Evolutionary conservation across 2,113 vertebrate species (phyloP).

Genomic region (Etia nguti): DNA sequence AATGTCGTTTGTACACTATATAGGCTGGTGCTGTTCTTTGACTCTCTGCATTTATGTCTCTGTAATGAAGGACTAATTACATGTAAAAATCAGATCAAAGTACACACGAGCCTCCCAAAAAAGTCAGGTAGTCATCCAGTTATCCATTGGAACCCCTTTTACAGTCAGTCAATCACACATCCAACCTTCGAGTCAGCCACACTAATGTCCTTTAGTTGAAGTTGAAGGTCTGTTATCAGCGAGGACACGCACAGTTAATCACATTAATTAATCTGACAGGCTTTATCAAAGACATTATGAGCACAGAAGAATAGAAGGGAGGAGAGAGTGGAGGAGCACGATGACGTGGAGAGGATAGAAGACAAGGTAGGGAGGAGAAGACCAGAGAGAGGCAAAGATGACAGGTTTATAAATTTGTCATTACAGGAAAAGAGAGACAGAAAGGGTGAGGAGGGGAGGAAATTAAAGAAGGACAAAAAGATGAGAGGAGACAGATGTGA

Average conservation of each 20-base stretch:
- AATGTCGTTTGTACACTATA: fast-evolving
- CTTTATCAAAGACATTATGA: slow-evolving; percentile 53
- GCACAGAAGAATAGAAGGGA: slow-evolving; percentile 18
- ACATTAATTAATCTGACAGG: slow-evolving; percentile 64
- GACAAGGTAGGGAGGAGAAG: background rate
- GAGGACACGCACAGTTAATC: slow-evolving; percentile 41
- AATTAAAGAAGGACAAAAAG: slow-evolving; percentile 49
- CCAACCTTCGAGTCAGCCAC: background rate
- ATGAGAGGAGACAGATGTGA: slow-evolving; percentile 33
- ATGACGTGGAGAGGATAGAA: slow-evolving; percentile 4
- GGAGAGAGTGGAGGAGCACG: background rate
- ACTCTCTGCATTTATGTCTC: background rate
- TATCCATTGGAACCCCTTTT: background rate
- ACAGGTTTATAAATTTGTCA: slow-evolving; percentile 45
- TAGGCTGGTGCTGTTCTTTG: background rate
- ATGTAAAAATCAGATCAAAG: background rate
- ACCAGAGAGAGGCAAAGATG: background rate
- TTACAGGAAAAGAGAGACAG: background rate
- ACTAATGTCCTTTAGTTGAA: slow-evolving; percentile 27
- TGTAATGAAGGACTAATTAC: background rate
- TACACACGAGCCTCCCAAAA: background rate
- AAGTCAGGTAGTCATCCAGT: background rate
- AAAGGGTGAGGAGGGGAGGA: slow-evolving; percentile 19
- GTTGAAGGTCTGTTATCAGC: slow-evolving; percentile 49
- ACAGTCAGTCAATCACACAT: slow-evolving; percentile 8